Percentiles rank a stretch among this genome's conserved stretches.
phyloP scores from a whole-genome alignment of 2,113 vertebrate genomes.

The Hydropotes inermis region DNA sequence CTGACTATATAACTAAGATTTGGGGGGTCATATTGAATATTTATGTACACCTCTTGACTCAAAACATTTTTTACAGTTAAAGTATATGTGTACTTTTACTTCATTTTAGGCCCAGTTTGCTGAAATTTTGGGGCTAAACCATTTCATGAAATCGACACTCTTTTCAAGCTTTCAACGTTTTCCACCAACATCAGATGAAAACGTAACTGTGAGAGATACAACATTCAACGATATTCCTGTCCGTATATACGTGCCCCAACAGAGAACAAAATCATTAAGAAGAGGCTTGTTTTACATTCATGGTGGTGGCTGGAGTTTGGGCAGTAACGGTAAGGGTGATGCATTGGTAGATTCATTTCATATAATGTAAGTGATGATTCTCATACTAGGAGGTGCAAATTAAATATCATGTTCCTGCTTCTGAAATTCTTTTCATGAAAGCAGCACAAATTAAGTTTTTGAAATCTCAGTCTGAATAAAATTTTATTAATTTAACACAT shows the following conservation, averaged over 20 bases:
- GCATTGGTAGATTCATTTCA: not conserved
- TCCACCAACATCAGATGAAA: constrained; percentile 80
- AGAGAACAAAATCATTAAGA: constrained; percentile 58
- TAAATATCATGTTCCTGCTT: not conserved
- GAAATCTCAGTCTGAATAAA: not conserved
- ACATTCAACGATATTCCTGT: constrained; percentile 83
- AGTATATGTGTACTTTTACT: not conserved
- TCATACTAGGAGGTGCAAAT: not conserved
- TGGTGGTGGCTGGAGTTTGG: constrained; percentile 89
- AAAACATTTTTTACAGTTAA: not conserved
- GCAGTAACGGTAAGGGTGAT: constrained; percentile 82
- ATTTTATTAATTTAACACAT: not conserved
- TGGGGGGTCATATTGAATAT: not conserved
- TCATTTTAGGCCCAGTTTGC: constrained; percentile 75
- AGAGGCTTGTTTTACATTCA: constrained; percentile 89
- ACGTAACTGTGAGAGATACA: constrained; percentile 82
- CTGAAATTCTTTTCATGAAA: not conserved
- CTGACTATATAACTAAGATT: not conserved
- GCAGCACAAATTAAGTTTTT: not conserved
- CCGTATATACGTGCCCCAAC: constrained; percentile 84
- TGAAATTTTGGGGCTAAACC: constrained; percentile 82
- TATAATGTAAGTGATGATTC: not conserved
- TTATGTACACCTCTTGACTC: not conserved
- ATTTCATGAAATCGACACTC: constrained; percentile 83
- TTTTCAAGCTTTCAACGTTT: constrained; percentile 42